Conservation (phyloP, 2,888 invertebrate genomes). For the Aspidiotus rigidus region DNA sequence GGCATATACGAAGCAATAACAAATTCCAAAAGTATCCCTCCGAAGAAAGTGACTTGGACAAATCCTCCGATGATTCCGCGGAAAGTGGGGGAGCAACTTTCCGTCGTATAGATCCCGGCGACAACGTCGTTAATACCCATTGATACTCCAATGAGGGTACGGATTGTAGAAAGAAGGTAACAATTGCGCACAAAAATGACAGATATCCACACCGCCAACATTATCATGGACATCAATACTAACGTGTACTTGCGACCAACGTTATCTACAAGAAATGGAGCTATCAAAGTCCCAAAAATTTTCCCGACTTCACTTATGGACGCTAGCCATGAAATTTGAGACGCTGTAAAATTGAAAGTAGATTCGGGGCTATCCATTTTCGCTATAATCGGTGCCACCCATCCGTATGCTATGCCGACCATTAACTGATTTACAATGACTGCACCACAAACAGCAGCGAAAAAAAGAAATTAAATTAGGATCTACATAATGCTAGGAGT, state of each 20-base stretch:
- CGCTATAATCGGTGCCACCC: background rate
- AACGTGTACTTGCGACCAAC: slow-evolving; percentile 14
- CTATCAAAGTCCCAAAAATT: background rate
- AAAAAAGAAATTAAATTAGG: too few species aligned
- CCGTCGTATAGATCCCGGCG: slow-evolving; percentile 37
- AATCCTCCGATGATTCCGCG: slow-evolving; percentile 37
- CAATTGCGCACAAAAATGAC: slow-evolving; percentile 6
- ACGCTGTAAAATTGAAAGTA: background rate
- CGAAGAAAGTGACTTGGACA: slow-evolving; percentile 37
- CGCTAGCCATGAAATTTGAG: slow-evolving; percentile 22
- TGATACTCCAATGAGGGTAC: slow-evolving; percentile 37
- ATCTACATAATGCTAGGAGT: too few species aligned
- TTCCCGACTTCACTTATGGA: background rate
- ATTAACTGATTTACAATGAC: background rate
- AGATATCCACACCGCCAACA: slow-evolving; percentile 6
- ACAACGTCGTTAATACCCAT: slow-evolving; percentile 38
- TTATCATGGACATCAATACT: background rate
- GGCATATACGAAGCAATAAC: slow-evolving; percentile 36
- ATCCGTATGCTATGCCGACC: background rate
- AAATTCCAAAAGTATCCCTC: slow-evolving; percentile 38
- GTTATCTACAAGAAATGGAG: slow-evolving; percentile 10
- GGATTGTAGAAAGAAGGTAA: slow-evolving; percentile 33
- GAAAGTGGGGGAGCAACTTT: slow-evolving; percentile 36
- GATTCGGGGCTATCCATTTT: background rate
- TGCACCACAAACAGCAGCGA: background rate